Conservation (phyloP, 2,888 invertebrate species). For the Aplocera efformata region DNA sequence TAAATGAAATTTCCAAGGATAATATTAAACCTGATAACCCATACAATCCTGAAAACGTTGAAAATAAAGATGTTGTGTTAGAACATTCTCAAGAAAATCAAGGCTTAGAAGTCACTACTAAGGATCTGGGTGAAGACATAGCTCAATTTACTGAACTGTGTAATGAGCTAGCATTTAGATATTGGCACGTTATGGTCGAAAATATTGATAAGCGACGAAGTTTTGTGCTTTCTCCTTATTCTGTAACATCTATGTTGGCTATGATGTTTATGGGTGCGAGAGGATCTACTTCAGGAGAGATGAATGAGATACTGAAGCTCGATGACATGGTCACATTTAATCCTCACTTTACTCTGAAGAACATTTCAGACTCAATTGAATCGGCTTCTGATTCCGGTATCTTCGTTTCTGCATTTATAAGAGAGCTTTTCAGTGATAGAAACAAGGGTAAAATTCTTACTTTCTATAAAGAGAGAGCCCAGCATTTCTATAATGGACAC, state of each 20-base stretch:
- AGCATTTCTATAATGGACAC: conserved; percentile 92
- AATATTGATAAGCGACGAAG: conserved; percentile 88
- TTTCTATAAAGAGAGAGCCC: conserved; percentile 93
- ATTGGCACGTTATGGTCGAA: conserved; percentile 87
- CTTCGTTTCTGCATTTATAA: conserved; percentile 88
- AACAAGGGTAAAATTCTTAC: conserved; percentile 89
- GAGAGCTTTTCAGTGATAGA: conserved; percentile 91
- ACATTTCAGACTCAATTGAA: conserved; percentile 90
- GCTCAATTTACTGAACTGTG: conserved; percentile 89
- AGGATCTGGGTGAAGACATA: conserved; percentile 86
- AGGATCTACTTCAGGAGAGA: conserved; percentile 93
- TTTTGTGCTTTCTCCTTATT: conserved; percentile 90
- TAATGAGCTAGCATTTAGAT: conserved; percentile 91
- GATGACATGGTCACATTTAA: conserved; percentile 95
- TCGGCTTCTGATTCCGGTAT: conserved; percentile 85
- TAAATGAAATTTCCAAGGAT: conserved; percentile 58
- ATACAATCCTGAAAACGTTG: conserved; percentile 39
- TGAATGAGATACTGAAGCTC: conserved; percentile 91
- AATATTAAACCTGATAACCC: conserved; percentile 55
- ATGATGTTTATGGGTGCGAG: conserved; percentile 94
- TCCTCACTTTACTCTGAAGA: conserved; percentile 92
- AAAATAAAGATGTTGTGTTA: conserved; percentile 60
- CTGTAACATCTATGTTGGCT: conserved; percentile 91
- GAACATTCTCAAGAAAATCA: conserved; percentile 75
- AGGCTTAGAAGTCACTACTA: conserved; percentile 88